A percentile compares a stretch with the other conserved stretches of the same genome.
These are phyloP conservation scores for Molanna angustata DNA, from an alignment of 2,888 invertebrate genomes.

Conservation along the genomic window DNA sequence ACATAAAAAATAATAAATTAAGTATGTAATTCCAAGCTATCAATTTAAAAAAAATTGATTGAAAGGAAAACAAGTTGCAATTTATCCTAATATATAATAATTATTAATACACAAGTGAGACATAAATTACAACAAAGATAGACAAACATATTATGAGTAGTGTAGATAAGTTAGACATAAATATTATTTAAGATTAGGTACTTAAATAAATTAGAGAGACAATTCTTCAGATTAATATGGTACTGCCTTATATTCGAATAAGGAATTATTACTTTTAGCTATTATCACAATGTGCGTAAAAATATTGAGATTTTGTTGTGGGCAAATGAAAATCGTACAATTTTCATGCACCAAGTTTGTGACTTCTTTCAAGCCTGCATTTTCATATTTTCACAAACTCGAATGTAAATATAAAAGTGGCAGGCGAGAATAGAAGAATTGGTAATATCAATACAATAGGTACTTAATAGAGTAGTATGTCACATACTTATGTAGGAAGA, in stretches of 20 bases:
- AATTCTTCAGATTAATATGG: constrained; percentile 30
- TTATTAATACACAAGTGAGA: constrained; percentile 31
- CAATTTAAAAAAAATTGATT: constrained; percentile 21
- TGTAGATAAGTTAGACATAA: constrained; percentile 31
- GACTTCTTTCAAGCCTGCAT: constrained; percentile 23
- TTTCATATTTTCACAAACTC: constrained; percentile 20
- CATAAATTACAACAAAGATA: constrained; percentile 33
- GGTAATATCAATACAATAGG: constrained; percentile 27
- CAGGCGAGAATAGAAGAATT: constrained; percentile 27
- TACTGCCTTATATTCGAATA: constrained; percentile 30
- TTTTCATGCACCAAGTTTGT: constrained; percentile 19
- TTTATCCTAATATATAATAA: constrained; percentile 24
- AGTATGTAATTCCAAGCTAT: constrained; percentile 28
- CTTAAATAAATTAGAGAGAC: constrained; percentile 33
- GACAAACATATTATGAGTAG: constrained; percentile 32
- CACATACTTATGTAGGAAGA: constrained; percentile 30
- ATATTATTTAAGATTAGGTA: constrained; percentile 26
- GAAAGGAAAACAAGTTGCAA: constrained; percentile 26
- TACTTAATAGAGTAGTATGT: constrained; percentile 28
- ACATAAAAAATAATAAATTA: constrained; percentile 28
- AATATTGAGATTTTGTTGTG: constrained; percentile 31
- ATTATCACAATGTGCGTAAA: constrained; percentile 35
- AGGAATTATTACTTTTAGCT: constrained; percentile 33
- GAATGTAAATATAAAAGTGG: constrained; percentile 25
- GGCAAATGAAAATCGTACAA: constrained; percentile 19